phyloP scores from a whole-genome alignment of 1,140 invertebrate genomes.

The Rhizoglyphus robini region DNA sequence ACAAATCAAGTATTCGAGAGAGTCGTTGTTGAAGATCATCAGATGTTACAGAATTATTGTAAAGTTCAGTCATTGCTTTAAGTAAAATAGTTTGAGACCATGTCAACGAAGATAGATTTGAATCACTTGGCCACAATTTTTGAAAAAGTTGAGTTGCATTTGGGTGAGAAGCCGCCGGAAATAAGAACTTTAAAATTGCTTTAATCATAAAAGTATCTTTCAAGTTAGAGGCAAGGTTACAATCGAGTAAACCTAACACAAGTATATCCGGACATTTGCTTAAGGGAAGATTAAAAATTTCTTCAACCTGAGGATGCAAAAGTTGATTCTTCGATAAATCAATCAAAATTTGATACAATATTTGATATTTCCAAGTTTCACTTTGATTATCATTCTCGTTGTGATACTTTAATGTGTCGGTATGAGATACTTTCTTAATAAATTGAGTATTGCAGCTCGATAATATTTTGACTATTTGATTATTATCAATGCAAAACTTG shows the following conservation, averaged over 20 bases:
- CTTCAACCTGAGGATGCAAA: conserved; percentile 56
- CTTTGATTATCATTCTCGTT: background rate
- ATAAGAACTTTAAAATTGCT: conserved; percentile 67
- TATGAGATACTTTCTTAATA: conserved; percentile 20
- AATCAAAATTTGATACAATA: conserved; percentile 22
- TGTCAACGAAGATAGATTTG: conserved; percentile 1
- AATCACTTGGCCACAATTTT: conserved; percentile 58
- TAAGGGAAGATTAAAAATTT: conserved; percentile 79
- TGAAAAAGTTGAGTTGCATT: conserved; percentile 84
- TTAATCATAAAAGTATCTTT: conserved; percentile 9
- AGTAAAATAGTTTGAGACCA: conserved; percentile 22
- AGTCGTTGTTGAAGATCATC: conserved; percentile 83
- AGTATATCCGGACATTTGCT: conserved; percentile 87
- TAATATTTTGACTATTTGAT: conserved; percentile 19
- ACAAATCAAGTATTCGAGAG: conserved; percentile 85
- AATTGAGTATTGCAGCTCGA: background rate
- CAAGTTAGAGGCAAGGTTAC: background rate
- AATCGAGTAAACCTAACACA: conserved; percentile 55
- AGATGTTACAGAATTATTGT: conserved; percentile 49
- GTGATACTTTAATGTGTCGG: conserved; percentile 22
- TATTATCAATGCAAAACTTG: conserved; percentile 21
- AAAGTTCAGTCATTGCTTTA: conserved; percentile 96
- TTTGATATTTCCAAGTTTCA: conserved; percentile 23
- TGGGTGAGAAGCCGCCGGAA: conserved; percentile 57
- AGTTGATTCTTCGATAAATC: conserved; percentile 15